phyloP scores from a whole-genome alignment of 2,888 invertebrate species.

The Mythimna vitellina region DNA sequence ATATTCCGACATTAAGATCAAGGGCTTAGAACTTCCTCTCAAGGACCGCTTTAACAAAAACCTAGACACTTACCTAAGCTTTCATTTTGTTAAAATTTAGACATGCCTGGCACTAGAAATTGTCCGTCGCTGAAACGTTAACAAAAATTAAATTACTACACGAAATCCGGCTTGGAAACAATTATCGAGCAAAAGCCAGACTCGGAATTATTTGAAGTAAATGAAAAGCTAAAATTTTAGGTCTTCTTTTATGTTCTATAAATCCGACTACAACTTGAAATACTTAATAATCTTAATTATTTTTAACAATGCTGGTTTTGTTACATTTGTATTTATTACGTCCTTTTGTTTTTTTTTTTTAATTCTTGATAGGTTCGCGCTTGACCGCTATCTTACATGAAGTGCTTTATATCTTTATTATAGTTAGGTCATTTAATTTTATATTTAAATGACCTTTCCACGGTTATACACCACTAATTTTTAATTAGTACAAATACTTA shows the following conservation, averaged over 20 bases:
- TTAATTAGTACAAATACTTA: too few species aligned
- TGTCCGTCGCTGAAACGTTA: not conserved
- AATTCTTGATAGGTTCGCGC: too few species aligned
- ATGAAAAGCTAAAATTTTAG: conserved; percentile 16
- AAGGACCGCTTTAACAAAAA: not conserved
- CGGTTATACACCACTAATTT: too few species aligned
- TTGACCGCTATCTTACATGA: too few species aligned
- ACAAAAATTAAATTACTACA: conserved; percentile 29
- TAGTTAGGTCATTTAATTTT: conserved; percentile 10
- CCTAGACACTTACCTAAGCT: not conserved
- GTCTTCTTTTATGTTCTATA: not conserved
- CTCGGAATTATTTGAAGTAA: conserved; percentile 28
- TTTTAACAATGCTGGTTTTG: conserved; percentile 2
- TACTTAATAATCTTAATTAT: conserved; percentile 11
- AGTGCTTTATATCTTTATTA: not conserved
- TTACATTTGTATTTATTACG: not conserved
- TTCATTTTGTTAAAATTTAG: conserved; percentile 14
- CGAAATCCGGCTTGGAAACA: conserved; percentile 41
- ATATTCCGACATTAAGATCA: not conserved
- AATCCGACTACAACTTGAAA: not conserved
- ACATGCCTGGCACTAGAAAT: not conserved
- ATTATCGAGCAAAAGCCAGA: conserved; percentile 31
- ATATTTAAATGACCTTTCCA: not conserved
- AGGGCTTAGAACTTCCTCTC: not conserved
- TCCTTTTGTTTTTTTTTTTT: conserved; percentile 9